Conservation (phyloP, 2,888 invertebrate genomes). For the Ochropacha duplaris region DNA sequence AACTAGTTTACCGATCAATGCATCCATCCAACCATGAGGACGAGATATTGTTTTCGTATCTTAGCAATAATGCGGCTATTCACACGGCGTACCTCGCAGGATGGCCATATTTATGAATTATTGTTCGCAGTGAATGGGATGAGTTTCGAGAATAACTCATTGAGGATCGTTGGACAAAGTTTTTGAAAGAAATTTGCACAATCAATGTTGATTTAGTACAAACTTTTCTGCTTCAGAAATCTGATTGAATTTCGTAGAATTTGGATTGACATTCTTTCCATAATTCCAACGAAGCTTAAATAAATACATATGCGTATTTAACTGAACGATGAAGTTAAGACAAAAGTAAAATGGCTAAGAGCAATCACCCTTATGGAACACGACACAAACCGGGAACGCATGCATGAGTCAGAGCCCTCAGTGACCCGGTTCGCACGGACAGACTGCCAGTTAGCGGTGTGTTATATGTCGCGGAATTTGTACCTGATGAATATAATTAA, state of each 20-base stretch:
- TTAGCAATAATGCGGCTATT: slow-evolving; percentile 39
- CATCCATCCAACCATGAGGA: slow-evolving; percentile 50
- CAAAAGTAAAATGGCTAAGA: background rate
- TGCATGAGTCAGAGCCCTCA: slow-evolving; percentile 45
- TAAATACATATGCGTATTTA: background rate
- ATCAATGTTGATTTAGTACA: slow-evolving; percentile 40
- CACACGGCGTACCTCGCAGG: slow-evolving; percentile 7
- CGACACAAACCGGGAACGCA: slow-evolving; percentile 6
- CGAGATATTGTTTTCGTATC: slow-evolving; percentile 50
- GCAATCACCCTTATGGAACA: slow-evolving; percentile 1
- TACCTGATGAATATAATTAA: background rate
- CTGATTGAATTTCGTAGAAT: background rate
- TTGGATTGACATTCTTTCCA: background rate
- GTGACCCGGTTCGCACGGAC: slow-evolving; percentile 72
- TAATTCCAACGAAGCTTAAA: no score
- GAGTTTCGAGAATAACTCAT: slow-evolving; percentile 39
- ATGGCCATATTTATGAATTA: slow-evolving; percentile 28
- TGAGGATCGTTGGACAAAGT: slow-evolving; percentile 19
- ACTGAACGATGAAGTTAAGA: background rate
- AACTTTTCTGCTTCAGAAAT: slow-evolving; percentile 8
- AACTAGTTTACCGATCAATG: slow-evolving; percentile 54
- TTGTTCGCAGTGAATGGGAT: slow-evolving; percentile 32
- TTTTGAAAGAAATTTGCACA: slow-evolving; percentile 47
- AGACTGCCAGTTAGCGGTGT: slow-evolving; percentile 14
- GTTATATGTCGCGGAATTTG: slow-evolving; percentile 51